Base-by-base conservation (phyloP, 2,888 invertebrate species). In the Ophion slaviceki region DNA sequence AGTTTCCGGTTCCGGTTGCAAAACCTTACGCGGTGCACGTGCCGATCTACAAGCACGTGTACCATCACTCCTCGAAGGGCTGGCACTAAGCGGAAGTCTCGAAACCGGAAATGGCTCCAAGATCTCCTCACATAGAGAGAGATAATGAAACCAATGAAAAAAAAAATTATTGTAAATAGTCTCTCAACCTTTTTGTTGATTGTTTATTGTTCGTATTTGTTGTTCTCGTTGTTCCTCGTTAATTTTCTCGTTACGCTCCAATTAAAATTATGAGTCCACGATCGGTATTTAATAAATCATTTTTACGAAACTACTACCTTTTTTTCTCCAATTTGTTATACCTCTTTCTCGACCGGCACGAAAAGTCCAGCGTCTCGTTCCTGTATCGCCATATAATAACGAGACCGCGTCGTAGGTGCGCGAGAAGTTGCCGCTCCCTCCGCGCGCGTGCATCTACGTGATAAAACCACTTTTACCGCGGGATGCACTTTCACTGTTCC, bases 21-120 rank as follows among this genome's bases (percentile, higher is more conserved):
- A 95, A 94, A 89, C 96, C 95, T 2, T 95, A 95, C 76, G 94
- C 95, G 0, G 94, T 95, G 68, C 94, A 95, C 87, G 95, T 95
- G 1, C 96, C 96, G 10, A 89, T 95, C 45, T 95, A 95, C 71
- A 95, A 95, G 87, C 90, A 95, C 66, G 92, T 95, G 10, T 91
- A 91, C 79, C 93, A 93, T 80, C 92, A 93, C 88, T 90, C 90
- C 7, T 89, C 90, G 24, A 91, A 92, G 24, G 91, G 91, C 79
- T 93, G 91, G 90, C 90, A 91, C 82, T 92, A 89, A 89, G 28
- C 24, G 20, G 62, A 45, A 11, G 59, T 10, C 28, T 11, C 2
- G 8, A 0, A 64, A 17, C 10, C 10, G 17, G 47, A 53, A 62
- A 59, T 36, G 20, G 5, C 53, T 17, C 53, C 53, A 11, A 47